Percentiles rank a stretch among this genome's conserved stretches.
Evolutionary conservation across 2,888 invertebrate genomes (phyloP).

Genomic region (Netelia inedita): DNA sequence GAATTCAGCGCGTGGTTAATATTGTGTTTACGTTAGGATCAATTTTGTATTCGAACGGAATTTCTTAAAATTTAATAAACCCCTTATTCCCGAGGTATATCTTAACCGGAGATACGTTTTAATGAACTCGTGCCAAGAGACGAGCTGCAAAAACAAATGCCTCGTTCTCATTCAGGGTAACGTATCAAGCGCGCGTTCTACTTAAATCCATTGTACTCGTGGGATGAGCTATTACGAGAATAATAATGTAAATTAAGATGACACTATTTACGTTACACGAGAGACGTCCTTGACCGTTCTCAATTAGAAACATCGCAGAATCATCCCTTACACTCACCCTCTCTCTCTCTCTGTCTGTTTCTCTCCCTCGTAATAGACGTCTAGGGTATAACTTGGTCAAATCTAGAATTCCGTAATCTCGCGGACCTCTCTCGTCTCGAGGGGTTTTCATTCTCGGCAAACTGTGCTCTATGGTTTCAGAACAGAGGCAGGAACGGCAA

Average conservation of each 20-base stretch:
- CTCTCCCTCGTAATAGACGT: constrained; percentile 47
- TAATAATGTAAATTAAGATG: constrained; percentile 61
- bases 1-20: no score
- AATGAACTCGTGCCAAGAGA: neutral
- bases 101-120: constrained; percentile 4
- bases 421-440: constrained; percentile 40
- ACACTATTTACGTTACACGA: constrained; percentile 40
- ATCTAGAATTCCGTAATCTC: constrained; percentile 58
- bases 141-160: constrained; percentile 2
- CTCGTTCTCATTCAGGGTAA: constrained; percentile 10
- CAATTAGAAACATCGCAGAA: constrained; percentile 53
- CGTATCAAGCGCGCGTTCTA: constrained; percentile 18
- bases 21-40: no score
- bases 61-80: no score
- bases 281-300: constrained; percentile 59
- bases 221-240: constrained; percentile 44
- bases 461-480: constrained; percentile 33
- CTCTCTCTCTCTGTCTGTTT: constrained; percentile 26
- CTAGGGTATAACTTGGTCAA: constrained; percentile 56
- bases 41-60: no score
- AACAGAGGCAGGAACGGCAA: constrained; percentile 32
- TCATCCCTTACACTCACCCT: constrained; percentile 28
- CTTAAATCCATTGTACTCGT: constrained; percentile 46
- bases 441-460: constrained; percentile 47
- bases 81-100: neutral